Percentiles rank a stretch among this genome's conserved stretches.
Evolutionary conservation across 2,113 vertebrate genomes (phyloP).

Genomic region (Mustela lutreola): DNA sequence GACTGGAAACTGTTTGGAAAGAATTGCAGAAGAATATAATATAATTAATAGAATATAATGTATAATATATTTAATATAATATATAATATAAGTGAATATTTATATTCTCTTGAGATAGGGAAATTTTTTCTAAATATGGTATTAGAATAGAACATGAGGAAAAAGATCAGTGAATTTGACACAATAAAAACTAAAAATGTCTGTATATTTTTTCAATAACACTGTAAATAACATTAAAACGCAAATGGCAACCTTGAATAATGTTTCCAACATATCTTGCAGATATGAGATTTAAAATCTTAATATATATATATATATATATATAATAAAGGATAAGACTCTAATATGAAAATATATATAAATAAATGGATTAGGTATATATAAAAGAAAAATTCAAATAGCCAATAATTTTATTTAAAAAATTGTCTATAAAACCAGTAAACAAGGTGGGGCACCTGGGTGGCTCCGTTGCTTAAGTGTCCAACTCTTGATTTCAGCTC

Average conservation of each 20-base stretch:
- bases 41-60: too few relatives aligned
- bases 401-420: neutral
- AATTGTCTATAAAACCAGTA: neutral
- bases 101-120: neutral
- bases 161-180: conserved; percentile 31
- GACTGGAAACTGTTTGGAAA: neutral
- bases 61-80: too few relatives aligned
- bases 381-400: conserved; percentile 32
- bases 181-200: conserved; percentile 8
- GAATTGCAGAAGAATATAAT: neutral
- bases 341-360: neutral
- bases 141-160: neutral
- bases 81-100: neutral
- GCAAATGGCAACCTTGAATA: neutral
- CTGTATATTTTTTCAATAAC: neutral
- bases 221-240: neutral
- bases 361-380: neutral
- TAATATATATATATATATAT: neutral
- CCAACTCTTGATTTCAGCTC: neutral
- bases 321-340: neutral
- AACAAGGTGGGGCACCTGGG: neutral
- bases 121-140: neutral
- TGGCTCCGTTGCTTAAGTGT: neutral
- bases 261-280: neutral
- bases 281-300: neutral